Percentiles rank a stretch among this genome's conserved stretches.
These are phyloP conservation scores for Rhipidura dahli DNA, from an alignment of 2,113 vertebrate species.

Conservation along the genomic window DNA sequence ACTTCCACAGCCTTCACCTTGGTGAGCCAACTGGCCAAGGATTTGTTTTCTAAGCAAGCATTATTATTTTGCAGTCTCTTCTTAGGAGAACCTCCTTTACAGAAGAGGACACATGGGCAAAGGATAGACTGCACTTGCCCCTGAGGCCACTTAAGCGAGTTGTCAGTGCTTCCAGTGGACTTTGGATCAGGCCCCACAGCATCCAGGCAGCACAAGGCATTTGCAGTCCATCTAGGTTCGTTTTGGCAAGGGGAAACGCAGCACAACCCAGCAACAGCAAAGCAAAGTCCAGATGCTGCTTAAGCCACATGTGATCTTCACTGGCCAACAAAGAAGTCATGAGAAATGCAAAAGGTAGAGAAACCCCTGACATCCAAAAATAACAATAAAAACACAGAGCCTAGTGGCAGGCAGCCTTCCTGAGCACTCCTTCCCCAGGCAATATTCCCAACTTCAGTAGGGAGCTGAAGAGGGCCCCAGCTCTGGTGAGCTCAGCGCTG, in stretches of 20 bases:
- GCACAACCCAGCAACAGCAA: slow-evolving; percentile 30
- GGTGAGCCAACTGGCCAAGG: not conserved
- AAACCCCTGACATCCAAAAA: slow-evolving; percentile 24
- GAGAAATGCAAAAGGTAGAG: slow-evolving; percentile 19
- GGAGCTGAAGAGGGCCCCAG: slow-evolving; percentile 40
- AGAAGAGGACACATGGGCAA: not conserved
- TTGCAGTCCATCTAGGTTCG: slow-evolving; percentile 35
- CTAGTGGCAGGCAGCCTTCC: slow-evolving; percentile 40
- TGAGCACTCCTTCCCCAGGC: slow-evolving; percentile 6
- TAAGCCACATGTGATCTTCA: slow-evolving; percentile 34
- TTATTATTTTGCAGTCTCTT: not conserved
- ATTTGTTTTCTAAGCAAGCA: not conserved
- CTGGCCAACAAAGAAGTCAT: slow-evolving; percentile 34
- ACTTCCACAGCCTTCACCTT: not conserved
- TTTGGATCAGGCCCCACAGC: slow-evolving; percentile 41
- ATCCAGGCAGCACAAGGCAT: slow-evolving; percentile 24
- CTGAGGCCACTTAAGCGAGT: not conserved
- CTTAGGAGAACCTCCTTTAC: not conserved
- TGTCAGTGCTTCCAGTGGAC: slow-evolving; percentile 33
- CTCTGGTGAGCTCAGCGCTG: slow-evolving; percentile 50
- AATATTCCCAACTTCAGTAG: slow-evolving; percentile 45
- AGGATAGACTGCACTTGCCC: not conserved
- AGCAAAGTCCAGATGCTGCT: slow-evolving; percentile 45
- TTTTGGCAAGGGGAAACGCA: slow-evolving; percentile 21
- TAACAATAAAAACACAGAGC: slow-evolving; percentile 38